A percentile compares a stretch with the other conserved stretches of the same genome.
These are phyloP conservation scores for Brevipalpus yothersi DNA, from an alignment of 1,140 invertebrate species.

Conservation along the genomic window DNA sequence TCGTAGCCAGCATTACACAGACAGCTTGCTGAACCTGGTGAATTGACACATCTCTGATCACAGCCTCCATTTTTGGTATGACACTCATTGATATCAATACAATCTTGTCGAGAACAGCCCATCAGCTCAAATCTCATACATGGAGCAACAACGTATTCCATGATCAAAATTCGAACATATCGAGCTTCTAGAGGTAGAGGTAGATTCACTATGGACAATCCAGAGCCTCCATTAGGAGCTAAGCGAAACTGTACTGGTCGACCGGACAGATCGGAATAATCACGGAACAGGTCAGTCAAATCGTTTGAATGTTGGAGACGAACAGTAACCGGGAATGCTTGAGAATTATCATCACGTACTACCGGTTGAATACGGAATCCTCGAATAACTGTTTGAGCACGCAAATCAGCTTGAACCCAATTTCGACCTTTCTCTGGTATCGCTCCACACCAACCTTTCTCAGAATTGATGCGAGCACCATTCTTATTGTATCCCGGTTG, in stretches of 20 bases:
- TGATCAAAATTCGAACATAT: constrained; percentile 60
- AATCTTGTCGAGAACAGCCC: constrained; percentile 71
- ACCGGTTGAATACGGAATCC: constrained; percentile 66
- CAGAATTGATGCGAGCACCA: constrained; percentile 41
- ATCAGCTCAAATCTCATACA: constrained; percentile 77
- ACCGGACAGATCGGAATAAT: constrained; percentile 70
- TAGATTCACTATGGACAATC: constrained; percentile 57
- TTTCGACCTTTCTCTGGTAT: constrained; percentile 54
- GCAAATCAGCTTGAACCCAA: constrained; percentile 58
- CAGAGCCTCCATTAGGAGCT: constrained; percentile 46
- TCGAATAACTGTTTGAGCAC: constrained; percentile 63
- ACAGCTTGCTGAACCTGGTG: constrained; percentile 59
- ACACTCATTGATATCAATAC: constrained; percentile 77
- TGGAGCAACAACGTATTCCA: constrained; percentile 59
- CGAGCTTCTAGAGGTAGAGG: constrained; percentile 73
- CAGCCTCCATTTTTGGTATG: constrained; percentile 66
- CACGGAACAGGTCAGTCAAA: constrained; percentile 60
- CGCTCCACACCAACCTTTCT: constrained; percentile 72
- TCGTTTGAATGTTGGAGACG: constrained; percentile 65
- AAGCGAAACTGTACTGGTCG: constrained; percentile 60
- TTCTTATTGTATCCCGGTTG: constrained; percentile 55
- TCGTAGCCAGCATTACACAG: constrained; percentile 76
- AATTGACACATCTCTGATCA: constrained; percentile 76
- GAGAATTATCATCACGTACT: constrained; percentile 22
- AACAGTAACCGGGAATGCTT: constrained; percentile 64